Percentiles rank a stretch among this genome's conserved stretches.
Conservation (phyloP, 2,797 vertebrate genomes). For the Siniperca undulata region DNA sequence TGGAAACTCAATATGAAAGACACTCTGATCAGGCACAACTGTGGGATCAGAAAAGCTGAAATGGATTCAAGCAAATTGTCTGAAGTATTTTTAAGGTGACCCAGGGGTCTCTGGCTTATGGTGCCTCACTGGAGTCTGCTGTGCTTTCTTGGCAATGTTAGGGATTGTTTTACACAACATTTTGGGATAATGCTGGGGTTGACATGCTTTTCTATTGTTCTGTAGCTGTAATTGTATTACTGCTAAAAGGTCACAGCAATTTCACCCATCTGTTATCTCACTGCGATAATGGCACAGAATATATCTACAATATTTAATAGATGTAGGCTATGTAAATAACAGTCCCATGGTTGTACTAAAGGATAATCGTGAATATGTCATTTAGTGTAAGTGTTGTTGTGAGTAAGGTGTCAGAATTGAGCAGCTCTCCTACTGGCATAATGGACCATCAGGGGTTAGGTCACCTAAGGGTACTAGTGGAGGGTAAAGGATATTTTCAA, state of each 20-base stretch:
- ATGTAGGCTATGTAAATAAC: not conserved
- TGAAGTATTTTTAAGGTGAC: constrained; percentile 19
- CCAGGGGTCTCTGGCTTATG: not conserved
- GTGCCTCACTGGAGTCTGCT: not conserved
- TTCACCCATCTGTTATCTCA: not conserved
- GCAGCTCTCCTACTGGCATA: not conserved
- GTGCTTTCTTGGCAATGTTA: not conserved
- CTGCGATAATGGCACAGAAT: not conserved
- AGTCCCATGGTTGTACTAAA: not conserved
- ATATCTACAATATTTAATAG: not conserved
- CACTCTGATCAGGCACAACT: constrained; percentile 3
- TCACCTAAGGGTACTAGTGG: not conserved
- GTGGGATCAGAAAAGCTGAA: constrained; percentile 35
- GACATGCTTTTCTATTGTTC: not conserved
- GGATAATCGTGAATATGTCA: not conserved
- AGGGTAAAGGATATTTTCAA: not conserved
- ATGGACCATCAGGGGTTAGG: not conserved
- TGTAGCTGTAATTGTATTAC: not conserved
- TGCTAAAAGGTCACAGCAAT: constrained; percentile 2
- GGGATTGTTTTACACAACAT: not conserved
- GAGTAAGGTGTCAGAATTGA: constrained; percentile 16
- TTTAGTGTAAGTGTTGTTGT: constrained; percentile 1
- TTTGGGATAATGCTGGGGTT: not conserved
- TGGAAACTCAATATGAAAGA: constrained; percentile 14
- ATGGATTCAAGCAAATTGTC: constrained; percentile 3